phyloP scores from a whole-genome alignment of 2,888 invertebrate species.

The Aradus depressus region DNA sequence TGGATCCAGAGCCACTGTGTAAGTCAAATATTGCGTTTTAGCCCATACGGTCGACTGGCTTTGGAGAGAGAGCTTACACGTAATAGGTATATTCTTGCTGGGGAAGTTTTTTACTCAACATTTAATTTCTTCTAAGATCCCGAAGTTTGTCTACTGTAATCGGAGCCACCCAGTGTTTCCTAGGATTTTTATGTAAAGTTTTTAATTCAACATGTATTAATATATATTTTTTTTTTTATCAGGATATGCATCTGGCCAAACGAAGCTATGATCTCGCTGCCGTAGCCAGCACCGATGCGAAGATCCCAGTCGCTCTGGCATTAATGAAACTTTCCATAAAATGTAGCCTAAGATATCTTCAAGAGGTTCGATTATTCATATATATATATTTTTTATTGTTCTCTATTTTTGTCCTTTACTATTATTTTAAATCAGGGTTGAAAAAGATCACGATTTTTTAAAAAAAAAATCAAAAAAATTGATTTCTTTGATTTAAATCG shows the following conservation, averaged over 20 bases:
- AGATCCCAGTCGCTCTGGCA: conserved; percentile 86
- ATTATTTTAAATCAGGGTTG: background rate
- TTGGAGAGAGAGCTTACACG: too few species aligned
- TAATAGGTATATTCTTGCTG: too few species aligned
- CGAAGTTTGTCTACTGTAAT: too few species aligned
- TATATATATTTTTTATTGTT: conserved; percentile 2
- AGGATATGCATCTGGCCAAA: conserved; percentile 90
- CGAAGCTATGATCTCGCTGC: conserved; percentile 93
- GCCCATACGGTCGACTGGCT: too few species aligned
- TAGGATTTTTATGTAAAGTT: background rate
- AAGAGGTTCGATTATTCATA: conserved; percentile 48
- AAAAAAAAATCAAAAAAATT: background rate
- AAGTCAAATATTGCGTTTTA: too few species aligned
- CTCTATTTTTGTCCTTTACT: background rate
- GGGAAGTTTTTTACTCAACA: too few species aligned
- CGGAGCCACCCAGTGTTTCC: too few species aligned
- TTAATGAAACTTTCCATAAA: conserved; percentile 69
- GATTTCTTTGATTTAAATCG: background rate
- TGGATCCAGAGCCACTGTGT: too few species aligned
- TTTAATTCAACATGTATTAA: background rate
- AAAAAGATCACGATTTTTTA: background rate
- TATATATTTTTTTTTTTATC: conserved; percentile 24
- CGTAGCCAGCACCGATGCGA: conserved; percentile 84
- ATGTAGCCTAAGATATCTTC: conserved; percentile 58
- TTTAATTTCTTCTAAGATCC: too few species aligned